phyloP scores from a whole-genome alignment of 1,140 invertebrate genomes.

The Drosophila santomea region DNA sequence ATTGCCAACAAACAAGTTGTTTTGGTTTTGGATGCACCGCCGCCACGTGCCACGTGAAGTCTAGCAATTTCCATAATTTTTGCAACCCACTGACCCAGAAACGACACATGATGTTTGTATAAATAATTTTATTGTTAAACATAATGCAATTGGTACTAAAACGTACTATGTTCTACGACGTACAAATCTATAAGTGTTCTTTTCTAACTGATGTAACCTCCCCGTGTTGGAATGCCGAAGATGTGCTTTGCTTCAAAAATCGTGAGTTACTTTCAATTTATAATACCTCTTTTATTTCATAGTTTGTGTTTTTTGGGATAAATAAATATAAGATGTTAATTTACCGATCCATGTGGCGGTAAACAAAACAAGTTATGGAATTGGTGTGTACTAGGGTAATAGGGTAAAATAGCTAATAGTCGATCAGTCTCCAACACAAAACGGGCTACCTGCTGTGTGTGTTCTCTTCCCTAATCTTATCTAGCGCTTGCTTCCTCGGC shows the following conservation, averaged over 20 bases:
- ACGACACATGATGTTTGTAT: background rate
- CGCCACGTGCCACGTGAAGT: background rate
- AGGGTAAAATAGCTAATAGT: constrained; percentile 18
- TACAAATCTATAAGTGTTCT: constrained; percentile 3
- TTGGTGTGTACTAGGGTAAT: constrained; percentile 17
- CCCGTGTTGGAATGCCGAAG: constrained; percentile 17
- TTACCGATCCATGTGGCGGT: background rate
- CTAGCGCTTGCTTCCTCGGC: constrained; percentile 20
- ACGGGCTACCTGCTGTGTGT: constrained; percentile 24
- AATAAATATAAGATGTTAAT: constrained; percentile 26
- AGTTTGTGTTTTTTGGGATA: background rate
- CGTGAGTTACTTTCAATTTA: constrained; percentile 6
- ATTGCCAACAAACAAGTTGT: background rate
- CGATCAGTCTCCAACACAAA: constrained; percentile 68
- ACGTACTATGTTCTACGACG: constrained; percentile 25
- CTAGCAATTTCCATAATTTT: background rate
- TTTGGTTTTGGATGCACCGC: background rate
- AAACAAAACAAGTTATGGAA: constrained; percentile 23
- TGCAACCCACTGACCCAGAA: constrained; percentile 9
- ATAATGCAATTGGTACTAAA: constrained; percentile 39
- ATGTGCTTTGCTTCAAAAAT: constrained; percentile 10
- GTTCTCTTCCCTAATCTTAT: constrained; percentile 43
- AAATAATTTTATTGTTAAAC: constrained; percentile 31
- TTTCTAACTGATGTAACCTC: background rate
- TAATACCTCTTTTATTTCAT: constrained; percentile 39